Evolutionary conservation across 2,797 vertebrate species (phyloP).

Genomic region (Tenualosa thibaudeaui): DNA sequence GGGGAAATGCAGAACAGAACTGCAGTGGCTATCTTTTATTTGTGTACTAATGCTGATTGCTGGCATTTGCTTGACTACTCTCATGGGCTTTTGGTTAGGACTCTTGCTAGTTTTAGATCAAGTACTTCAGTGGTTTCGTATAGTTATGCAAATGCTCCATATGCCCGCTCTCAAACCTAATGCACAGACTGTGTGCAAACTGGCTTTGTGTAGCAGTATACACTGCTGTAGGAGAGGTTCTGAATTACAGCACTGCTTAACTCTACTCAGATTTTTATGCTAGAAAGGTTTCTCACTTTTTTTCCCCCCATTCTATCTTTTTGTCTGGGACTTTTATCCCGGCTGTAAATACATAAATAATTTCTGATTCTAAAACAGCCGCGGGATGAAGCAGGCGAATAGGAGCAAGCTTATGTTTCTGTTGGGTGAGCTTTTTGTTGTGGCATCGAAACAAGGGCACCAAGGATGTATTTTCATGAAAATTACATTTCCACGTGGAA

Average conservation of each 20-base stretch:
- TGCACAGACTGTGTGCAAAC: neutral
- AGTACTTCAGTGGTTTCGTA: neutral
- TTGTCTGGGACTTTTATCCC: constrained; percentile 64
- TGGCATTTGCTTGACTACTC: neutral
- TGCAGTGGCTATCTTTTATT: too few relatives aligned
- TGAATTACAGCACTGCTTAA: neutral
- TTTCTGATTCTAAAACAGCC: constrained; percentile 68
- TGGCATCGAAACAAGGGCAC: constrained; percentile 38
- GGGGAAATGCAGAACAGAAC: too few relatives aligned
- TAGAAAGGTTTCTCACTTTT: constrained; percentile 56
- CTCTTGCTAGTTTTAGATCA: neutral
- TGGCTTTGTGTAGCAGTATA: neutral
- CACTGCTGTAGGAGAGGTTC: neutral
- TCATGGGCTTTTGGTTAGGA: neutral
- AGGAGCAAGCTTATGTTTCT: constrained; percentile 49
- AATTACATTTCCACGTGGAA: constrained; percentile 1
- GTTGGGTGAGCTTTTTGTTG: constrained; percentile 57
- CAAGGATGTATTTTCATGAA: constrained; percentile 26
- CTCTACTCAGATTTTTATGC: constrained; percentile 51
- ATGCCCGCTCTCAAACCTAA: neutral
- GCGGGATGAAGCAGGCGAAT: constrained; percentile 56
- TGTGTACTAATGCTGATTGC: too few relatives aligned
- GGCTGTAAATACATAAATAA: constrained; percentile 68
- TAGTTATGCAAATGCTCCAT: neutral
- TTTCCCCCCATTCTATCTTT: constrained; percentile 27